Base-by-base conservation (phyloP, 30 jellyfish, hydroid and myxozoan genomes). In the Rhopilema esculentum region DNA sequence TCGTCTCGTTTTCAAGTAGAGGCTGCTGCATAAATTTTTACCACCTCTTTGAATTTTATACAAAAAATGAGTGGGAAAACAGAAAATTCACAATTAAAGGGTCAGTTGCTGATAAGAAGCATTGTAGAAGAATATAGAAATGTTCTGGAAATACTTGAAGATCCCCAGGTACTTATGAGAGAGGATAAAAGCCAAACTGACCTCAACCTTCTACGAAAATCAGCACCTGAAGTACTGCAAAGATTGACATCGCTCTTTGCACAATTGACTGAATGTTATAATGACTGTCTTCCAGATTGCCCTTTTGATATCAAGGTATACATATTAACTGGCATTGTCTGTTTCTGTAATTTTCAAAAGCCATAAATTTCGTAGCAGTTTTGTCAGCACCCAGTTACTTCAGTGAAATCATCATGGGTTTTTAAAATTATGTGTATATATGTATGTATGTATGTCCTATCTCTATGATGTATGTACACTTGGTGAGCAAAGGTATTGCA, bases 91-190 rank as follows among this genome's bases (percentile, higher is more conserved):
- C 29, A 22, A 25, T 4, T 29, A 9, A 48, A 81, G 50, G 91
- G 91, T 2, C 76, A 84, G 49, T 4, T 72, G n/a, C 72, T 84
- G 57, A 72, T 84, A 12, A 29, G 93, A 27, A 49, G 49, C 28
- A 70, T 84, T 16, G 62, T 72, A 9, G 81, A 84, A 53, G 86
- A 73, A 62, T 84, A 84, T 33, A 52, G 93, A 31, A 84, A 28
- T 12, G 62, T 84, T 27, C 32, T 84, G 23, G 93, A 84, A 64
- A 22, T 30, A 2, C 69, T 84, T 4, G 87, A 63, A 70, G 80
- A 84, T 49, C 93, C 93, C 2, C 93, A 84, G 23, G 18, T 84
- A 16, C 81, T 84, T 30, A 8, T 72, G 26, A 68, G 49, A 25
- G 80, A 16, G 12, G n/a, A 51, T 24, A 30, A 26, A 0, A 40